Conservation (phyloP, 1,140 invertebrate species). For the Pteromalus puparum region DNA sequence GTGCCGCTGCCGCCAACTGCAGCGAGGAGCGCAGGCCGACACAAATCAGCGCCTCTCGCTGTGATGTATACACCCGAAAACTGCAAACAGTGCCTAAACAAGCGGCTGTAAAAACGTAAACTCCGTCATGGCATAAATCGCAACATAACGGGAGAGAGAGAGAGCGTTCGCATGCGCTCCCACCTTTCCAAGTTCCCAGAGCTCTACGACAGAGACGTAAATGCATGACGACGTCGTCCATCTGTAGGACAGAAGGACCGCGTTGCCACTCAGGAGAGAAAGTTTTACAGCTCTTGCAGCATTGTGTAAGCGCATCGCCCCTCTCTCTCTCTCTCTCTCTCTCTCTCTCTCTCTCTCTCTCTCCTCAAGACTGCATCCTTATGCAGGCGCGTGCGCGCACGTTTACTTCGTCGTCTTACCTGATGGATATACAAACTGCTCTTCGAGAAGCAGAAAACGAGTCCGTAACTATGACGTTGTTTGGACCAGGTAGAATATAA, state of each 20-base stretch:
- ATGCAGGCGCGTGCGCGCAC: not conserved
- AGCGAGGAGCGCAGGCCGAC: no score
- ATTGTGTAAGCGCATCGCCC: not conserved
- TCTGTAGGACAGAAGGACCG: not conserved
- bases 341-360: not conserved
- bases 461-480: conserved; percentile 46
- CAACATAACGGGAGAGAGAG: not conserved
- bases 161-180: not conserved
- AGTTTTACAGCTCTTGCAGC: conserved; percentile 59
- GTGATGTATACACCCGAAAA: not conserved
- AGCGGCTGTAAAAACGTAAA: conserved; percentile 46
- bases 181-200: not conserved
- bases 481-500: conserved; percentile 52
- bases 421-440: not conserved
- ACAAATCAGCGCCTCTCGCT: not conserved
- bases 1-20: not conserved
- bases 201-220: not conserved
- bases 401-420: not conserved
- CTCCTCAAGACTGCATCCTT: not conserved
- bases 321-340: not conserved
- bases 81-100: not conserved
- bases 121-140: conserved; percentile 45
- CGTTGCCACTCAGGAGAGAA: conserved; percentile 53
- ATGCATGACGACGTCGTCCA: conserved; percentile 8
- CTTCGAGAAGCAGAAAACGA: not conserved